Evolutionary conservation across 2,797 vertebrate genomes (phyloP), one percentile per base, ranked within the genome.

Genomic region (Paramormyrops hopkinsi): DNA sequence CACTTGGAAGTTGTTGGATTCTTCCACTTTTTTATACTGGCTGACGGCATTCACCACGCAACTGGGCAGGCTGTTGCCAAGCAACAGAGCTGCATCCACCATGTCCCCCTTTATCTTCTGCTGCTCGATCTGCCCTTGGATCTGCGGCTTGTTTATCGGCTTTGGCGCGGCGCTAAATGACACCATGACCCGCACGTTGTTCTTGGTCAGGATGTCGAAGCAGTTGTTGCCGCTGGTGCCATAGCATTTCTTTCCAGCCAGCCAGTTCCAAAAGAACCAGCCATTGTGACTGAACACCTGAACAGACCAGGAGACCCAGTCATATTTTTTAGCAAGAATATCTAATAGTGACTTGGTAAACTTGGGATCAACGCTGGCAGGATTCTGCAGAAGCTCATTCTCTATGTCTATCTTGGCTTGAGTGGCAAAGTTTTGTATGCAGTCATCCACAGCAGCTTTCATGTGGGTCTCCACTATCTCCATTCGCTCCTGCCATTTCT

Each of bases 251-350:
- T 96, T 96, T 8, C 96, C 96, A 4, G 96, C 95, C 85, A 96
- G 88, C 96, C 96, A 96, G 93, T 96, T 96, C 94, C 95, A 96
- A 88, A 96, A 94, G 93, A 96, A 95, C 88, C 95, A 91, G 33
- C 94, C 96, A 76, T 90, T 89, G 14, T 95, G 88, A 9, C 83
- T 91, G 90, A 96, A 96, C 46, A 94, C 94, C 56, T 95, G 90
- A 86, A 97, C 91, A 56, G 96, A 97, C 96, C 96, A 97, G 48
- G 84, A 94, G 19, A 97, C 95, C 96, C 96, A 97, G 92, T 97
- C 95, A 9, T 96, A 97, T 86, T 97, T 97, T 90, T 95, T 95
- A 0, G 79, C 56, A 0, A 97, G 94, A 0, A 90, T 33, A 19
- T 94, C 94, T 90, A 96, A 92, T 1, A 97, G 91, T 11, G 92